These are phyloP conservation scores for Ctenomys sociabilis DNA, from an alignment of 2,113 vertebrate genomes.

Conservation along the genomic window DNA sequence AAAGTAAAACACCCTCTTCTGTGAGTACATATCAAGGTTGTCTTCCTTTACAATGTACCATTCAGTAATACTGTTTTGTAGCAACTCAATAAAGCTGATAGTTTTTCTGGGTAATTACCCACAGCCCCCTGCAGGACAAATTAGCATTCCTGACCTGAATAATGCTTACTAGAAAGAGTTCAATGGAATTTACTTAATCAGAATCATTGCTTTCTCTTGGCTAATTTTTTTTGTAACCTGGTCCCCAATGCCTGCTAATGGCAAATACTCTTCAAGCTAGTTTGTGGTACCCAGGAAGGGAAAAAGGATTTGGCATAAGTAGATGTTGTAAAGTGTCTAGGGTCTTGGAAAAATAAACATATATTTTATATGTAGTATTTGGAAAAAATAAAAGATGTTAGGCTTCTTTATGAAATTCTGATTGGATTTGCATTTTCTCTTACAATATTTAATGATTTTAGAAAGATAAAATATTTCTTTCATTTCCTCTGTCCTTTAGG, in stretches of 20 bases:
- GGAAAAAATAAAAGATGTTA: slow-evolving; percentile 51
- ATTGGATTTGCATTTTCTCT: slow-evolving; percentile 18
- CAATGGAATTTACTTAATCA: slow-evolving; percentile 92
- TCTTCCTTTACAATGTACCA: slow-evolving; percentile 84
- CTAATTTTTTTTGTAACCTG: slow-evolving; percentile 83
- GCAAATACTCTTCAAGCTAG: slow-evolving; percentile 80
- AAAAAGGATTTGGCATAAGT: slow-evolving; percentile 65
- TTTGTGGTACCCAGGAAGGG: slow-evolving; percentile 76
- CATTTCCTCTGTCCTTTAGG: slow-evolving; percentile 52
- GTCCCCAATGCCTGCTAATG: slow-evolving; percentile 83
- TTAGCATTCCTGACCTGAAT: slow-evolving; percentile 92
- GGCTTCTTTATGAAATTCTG: slow-evolving; percentile 67
- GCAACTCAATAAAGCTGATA: slow-evolving; percentile 90
- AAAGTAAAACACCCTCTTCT: slow-evolving; percentile 62
- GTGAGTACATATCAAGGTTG: slow-evolving; percentile 82
- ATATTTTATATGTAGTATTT: slow-evolving; percentile 11
- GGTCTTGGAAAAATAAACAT: slow-evolving; percentile 53
- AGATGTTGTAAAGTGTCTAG: slow-evolving; percentile 66
- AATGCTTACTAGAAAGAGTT: slow-evolving; percentile 91
- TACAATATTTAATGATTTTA: slow-evolving; percentile 61
- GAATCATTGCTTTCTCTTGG: slow-evolving; percentile 87
- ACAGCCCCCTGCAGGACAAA: slow-evolving; percentile 90
- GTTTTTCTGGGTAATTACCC: slow-evolving; percentile 91
- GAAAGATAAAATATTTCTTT: slow-evolving; percentile 26
- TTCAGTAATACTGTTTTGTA: slow-evolving; percentile 86